These are phyloP conservation scores for Oxyteleia sp. DNA, from an alignment of 2,888 invertebrate species.

Conservation along the genomic window DNA sequence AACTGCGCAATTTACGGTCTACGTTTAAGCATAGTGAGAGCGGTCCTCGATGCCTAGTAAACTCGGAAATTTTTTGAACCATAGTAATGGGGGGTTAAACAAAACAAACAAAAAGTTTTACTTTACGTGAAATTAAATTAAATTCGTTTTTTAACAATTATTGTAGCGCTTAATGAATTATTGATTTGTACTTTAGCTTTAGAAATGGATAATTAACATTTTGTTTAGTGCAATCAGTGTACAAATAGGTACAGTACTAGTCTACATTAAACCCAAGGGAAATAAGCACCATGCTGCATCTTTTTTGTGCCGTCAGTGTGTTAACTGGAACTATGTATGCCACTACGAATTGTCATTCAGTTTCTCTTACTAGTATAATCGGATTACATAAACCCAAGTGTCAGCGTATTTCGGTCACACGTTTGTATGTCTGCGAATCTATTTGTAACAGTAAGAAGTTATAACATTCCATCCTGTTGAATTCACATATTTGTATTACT, in stretches of 20 bases:
- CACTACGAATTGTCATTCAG: conserved; percentile 45
- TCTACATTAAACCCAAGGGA: conserved; percentile 76
- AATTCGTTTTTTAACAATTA: too few species aligned
- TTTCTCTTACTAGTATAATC: conserved; percentile 46
- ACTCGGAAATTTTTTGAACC: too few species aligned
- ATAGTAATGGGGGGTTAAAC: too few species aligned
- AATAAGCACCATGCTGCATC: conserved; percentile 78
- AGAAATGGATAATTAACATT: conserved; percentile 74
- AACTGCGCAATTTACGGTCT: too few species aligned
- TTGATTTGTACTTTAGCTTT: conserved; percentile 33
- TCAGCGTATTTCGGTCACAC: conserved; percentile 33
- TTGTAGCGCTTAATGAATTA: conserved; percentile 28
- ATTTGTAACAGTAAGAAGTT: conserved; percentile 7
- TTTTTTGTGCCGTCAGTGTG: conserved; percentile 44
- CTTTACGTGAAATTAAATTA: too few species aligned
- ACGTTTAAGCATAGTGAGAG: too few species aligned
- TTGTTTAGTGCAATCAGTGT: conserved; percentile 66
- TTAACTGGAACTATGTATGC: conserved; percentile 47
- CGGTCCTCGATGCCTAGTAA: too few species aligned
- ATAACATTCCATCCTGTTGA: conserved; percentile 33
- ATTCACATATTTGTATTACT: conserved; percentile 46
- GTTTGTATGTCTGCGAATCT: conserved; percentile 30
- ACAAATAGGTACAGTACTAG: conserved; percentile 53
- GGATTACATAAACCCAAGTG: conserved; percentile 46
- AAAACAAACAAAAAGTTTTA: too few species aligned